phyloP scores from a whole-genome alignment of 1,140 invertebrate species.

The Phenacoccus solenopsis region DNA sequence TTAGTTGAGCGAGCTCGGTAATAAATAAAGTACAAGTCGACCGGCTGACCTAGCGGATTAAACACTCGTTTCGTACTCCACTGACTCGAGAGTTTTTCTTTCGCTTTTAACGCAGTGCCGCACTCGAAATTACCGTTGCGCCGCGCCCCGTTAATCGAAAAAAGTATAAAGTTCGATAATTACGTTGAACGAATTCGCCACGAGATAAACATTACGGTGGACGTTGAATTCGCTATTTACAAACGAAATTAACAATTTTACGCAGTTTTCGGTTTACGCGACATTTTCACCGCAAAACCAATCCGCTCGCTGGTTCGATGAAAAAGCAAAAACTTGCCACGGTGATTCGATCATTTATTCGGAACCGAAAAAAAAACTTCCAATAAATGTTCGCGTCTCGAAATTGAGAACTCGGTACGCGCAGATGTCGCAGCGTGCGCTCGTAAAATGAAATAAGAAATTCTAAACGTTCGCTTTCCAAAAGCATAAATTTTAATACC shows the following conservation, averaged over 20 bases:
- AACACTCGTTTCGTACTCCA: background rate
- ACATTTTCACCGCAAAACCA: too few relatives aligned
- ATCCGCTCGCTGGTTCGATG: too few relatives aligned
- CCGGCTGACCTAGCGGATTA: background rate
- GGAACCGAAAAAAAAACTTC: background rate
- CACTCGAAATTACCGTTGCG: background rate
- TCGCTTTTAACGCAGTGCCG: background rate
- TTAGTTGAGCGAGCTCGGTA: conserved; percentile 1
- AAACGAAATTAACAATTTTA: background rate
- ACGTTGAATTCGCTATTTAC: background rate
- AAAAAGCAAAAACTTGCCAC: background rate
- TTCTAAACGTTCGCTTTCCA: background rate
- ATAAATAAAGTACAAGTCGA: background rate
- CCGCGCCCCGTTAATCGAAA: background rate
- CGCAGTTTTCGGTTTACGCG: too few relatives aligned
- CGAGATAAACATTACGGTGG: background rate
- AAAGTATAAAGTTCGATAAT: background rate
- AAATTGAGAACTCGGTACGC: background rate
- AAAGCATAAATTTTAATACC: background rate
- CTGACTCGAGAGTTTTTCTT: background rate
- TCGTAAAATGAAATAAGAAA: background rate
- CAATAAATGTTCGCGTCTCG: background rate
- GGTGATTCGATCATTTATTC: background rate
- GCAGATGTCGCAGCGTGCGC: background rate
- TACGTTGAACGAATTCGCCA: background rate